Conservation (phyloP, 2,888 invertebrate genomes). For the Alcis repandata region DNA sequence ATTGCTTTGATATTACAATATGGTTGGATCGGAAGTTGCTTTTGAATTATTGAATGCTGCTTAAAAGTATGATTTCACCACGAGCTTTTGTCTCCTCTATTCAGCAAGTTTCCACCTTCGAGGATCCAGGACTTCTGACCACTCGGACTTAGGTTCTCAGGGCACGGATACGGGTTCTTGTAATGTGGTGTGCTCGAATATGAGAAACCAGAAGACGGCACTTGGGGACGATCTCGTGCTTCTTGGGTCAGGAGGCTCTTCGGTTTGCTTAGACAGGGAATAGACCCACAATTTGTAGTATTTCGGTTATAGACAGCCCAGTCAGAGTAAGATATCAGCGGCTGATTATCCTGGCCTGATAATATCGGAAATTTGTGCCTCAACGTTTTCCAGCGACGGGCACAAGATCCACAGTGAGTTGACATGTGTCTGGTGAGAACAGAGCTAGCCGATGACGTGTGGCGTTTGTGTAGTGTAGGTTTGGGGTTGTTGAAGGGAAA, state of each 20-base stretch:
- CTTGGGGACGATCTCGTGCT: neutral
- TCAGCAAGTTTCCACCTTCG: neutral
- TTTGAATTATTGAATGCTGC: neutral
- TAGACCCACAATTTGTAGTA: neutral
- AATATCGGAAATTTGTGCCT: neutral
- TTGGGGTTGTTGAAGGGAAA: constrained; percentile 33
- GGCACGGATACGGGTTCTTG: neutral
- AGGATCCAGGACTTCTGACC: neutral
- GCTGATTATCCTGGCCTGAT: too few relatives aligned
- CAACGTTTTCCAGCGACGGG: too few relatives aligned
- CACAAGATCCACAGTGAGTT: neutral
- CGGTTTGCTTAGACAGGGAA: neutral
- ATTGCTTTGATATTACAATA: neutral
- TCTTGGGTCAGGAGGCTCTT: constrained; percentile 1
- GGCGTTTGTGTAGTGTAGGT: constrained; percentile 24
- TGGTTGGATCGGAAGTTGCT: too few relatives aligned
- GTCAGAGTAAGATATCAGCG: constrained; percentile 1
- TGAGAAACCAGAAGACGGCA: constrained; percentile 1
- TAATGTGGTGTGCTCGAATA: neutral
- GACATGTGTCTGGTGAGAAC: constrained; percentile 4
- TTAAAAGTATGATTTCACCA: neutral
- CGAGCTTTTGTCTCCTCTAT: neutral
- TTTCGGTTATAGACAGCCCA: constrained; percentile 3
- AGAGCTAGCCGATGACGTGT: neutral
- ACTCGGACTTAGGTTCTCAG: neutral